Percentiles rank a stretch among this genome's conserved stretches.
Evolutionary conservation across 2,797 vertebrate species (phyloP).

Genomic region (Coracias cyanogaster): DNA sequence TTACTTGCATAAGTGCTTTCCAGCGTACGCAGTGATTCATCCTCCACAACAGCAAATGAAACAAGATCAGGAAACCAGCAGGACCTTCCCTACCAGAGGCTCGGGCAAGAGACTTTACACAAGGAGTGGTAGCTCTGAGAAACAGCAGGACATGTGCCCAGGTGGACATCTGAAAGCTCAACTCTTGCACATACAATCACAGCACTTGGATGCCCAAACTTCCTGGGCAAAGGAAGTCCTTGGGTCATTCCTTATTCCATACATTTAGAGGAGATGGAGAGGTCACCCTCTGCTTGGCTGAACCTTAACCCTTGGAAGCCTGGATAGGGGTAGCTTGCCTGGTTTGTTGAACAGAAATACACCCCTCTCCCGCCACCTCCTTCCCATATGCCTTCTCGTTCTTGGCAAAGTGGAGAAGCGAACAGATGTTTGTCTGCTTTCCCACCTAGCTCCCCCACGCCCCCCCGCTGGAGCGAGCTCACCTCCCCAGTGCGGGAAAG

Average conservation of each 20-base stretch:
- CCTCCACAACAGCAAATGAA: background rate
- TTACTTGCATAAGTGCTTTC: background rate
- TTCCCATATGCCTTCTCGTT: background rate
- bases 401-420: background rate
- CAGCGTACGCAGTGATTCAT: background rate
- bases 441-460: background rate
- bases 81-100: background rate
- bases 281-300: background rate
- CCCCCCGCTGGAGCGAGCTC: slow-evolving; percentile 7
- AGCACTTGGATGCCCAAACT: background rate
- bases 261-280: background rate
- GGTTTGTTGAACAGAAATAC: background rate
- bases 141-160: fast-evolving
- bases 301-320: background rate
- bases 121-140: background rate
- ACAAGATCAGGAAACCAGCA: background rate
- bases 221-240: background rate
- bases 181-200: fast-evolving
- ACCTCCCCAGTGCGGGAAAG: slow-evolving; percentile 57
- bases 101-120: background rate
- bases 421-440: slow-evolving; percentile 71
- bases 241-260: background rate
- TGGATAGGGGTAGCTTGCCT: background rate
- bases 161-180: background rate
- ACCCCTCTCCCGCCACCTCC: background rate